Evolutionary conservation across 1,140 invertebrate species (phyloP), one percentile per base, ranked within the genome.

Genomic region (Bombus haemorrhoidalis): DNA sequence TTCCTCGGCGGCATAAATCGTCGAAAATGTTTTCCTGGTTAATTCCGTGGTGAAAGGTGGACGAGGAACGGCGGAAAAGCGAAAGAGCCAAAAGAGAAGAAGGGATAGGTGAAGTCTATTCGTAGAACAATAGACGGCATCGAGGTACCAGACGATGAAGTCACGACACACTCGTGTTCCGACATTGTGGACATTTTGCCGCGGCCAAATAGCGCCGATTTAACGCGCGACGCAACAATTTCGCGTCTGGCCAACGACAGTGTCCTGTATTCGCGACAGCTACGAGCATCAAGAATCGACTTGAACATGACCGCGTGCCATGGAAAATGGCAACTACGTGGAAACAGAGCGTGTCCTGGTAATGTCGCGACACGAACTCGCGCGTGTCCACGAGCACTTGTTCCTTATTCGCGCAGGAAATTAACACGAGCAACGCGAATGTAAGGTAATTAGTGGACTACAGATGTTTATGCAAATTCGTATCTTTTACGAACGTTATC

Each of bases 81-180:
- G 68, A 57, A 47, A 41, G 34, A 53, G 75, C 53, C 8, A 34
- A 69, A 83, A 86, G 76, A 62, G 57, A 86, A n/a, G 68, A 86
- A 22, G 47, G 47, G 86, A 83, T 73, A 78, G 72, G 68, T 15
- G 72, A 71, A 74, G 85, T 87, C 86, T 91, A 91, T 90, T 87
- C 81, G 82, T 88, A 90, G 88, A 89, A 91, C 90, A 90, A 92
- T 89, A 88, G 87, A 75, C 74, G 85, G 86, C 57, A 85, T 64
- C 82, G 81, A 91, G 84, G 88, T 92, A 86, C 83, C 87, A 88
- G 90, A 92, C 92, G 92, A 93, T 92, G 88, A 93, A 92, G 91
- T 92, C 92, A 92, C 88, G 90, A 91, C 83, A 64, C 53, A 39
- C 75, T 74, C 74, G 86, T 89, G 86, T 87, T 78, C 86, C 90